phyloP scores from a whole-genome alignment of 2,113 vertebrate species.

The Rhinolophus sinicus region DNA sequence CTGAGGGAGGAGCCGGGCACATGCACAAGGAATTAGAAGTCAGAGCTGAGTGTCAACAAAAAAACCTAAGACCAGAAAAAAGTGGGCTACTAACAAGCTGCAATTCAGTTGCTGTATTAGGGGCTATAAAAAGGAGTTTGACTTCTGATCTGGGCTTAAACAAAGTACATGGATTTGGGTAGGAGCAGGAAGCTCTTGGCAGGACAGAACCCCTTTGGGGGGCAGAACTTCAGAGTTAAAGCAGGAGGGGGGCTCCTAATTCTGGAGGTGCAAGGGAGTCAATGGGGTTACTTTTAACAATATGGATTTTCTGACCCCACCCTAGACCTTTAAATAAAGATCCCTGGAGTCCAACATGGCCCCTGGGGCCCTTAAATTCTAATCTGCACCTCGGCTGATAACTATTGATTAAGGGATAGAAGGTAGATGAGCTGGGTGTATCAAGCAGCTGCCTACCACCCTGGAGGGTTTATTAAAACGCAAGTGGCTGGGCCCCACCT shows the following conservation, averaged over 20 bases:
- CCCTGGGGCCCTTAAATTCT: background rate
- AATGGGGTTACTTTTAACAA: background rate
- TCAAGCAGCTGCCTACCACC: accelerated
- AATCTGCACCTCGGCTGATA: background rate
- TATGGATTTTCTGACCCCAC: background rate
- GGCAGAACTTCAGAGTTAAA: background rate
- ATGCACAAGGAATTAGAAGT: background rate
- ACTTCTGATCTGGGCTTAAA: background rate
- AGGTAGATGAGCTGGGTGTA: background rate
- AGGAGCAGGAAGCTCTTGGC: background rate
- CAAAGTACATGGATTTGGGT: background rate
- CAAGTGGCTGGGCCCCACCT: background rate
- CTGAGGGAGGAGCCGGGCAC: background rate
- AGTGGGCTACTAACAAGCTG: background rate
- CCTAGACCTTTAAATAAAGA: background rate
- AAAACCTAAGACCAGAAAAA: background rate
- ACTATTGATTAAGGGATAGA: background rate
- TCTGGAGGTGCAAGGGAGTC: background rate
- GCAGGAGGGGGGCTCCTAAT: background rate
- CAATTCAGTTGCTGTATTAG: background rate
- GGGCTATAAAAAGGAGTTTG: background rate
- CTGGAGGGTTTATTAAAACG: background rate
- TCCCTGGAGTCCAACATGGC: background rate
- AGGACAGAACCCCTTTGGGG: too few species aligned
- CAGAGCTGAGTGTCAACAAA: background rate